These are phyloP conservation scores for Drosophila teissieri DNA, from an alignment of 1,140 invertebrate species.

Conservation along the genomic window DNA sequence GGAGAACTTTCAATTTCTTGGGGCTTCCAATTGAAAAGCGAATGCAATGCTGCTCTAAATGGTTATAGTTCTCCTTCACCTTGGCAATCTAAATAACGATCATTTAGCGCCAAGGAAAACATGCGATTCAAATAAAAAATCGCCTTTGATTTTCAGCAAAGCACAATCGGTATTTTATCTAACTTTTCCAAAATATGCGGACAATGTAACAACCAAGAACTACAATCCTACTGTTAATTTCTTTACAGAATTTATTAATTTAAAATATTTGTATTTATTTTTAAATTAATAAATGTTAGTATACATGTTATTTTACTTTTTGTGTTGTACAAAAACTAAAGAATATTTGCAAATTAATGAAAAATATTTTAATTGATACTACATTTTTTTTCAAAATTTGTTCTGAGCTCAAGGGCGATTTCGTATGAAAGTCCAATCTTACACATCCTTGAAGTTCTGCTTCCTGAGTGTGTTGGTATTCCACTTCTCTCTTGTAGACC, in stretches of 20 bases:
- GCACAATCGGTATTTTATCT: not conserved
- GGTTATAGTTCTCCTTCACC: constrained; percentile 7
- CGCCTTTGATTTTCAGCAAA: constrained; percentile 8
- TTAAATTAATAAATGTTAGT: no score
- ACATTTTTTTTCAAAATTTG: not conserved
- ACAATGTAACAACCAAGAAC: no score
- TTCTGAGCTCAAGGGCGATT: constrained; percentile 5
- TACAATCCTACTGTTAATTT: no score
- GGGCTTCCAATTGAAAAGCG: constrained; percentile 8
- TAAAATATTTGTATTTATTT: not conserved
- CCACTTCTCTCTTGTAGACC: constrained; percentile 72
- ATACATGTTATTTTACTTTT: not conserved
- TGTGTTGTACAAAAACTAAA: no score
- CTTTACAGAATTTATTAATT: not conserved
- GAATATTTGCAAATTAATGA: no score
- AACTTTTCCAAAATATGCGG: not conserved
- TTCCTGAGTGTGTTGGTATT: constrained; percentile 34
- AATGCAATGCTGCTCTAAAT: constrained; percentile 11
- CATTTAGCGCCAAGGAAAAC: not conserved
- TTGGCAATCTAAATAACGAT: not conserved
- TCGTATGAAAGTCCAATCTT: not conserved
- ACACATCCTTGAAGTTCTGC: constrained; percentile 9
- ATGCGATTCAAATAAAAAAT: not conserved
- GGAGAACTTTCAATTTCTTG: constrained; percentile 13
- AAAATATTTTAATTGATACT: no score